Evolutionary conservation across 92 coral and sea anemone genomes (phyloP).

Genomic region (Hydrozoanthus gracilis): DNA sequence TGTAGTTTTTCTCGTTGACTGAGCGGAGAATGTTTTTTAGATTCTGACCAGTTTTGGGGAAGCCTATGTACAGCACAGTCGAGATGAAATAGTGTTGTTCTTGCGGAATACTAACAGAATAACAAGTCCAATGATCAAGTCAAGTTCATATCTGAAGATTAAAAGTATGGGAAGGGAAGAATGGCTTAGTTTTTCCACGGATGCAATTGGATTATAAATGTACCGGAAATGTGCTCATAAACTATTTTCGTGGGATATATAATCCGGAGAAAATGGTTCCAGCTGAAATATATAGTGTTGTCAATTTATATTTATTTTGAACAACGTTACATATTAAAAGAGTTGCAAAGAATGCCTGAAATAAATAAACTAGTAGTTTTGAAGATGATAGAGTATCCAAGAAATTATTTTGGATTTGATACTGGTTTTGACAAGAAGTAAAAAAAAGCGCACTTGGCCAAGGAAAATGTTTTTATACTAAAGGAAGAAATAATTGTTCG

Average conservation of each 20-base stretch:
- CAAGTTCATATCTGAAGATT: slow-evolving; percentile 21
- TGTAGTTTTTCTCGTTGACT: slow-evolving; percentile 27
- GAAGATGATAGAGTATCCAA: not conserved
- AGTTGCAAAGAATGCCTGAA: slow-evolving; percentile 20
- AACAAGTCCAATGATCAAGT: slow-evolving; percentile 7
- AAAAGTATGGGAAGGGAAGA: not conserved
- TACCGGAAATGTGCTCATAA: slow-evolving; percentile 24
- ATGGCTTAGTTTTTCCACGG: slow-evolving; percentile 19
- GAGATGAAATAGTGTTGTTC: slow-evolving; percentile 17
- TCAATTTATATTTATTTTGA: not conserved
- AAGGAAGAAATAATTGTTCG: too few relatives aligned
- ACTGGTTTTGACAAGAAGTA: too few relatives aligned
- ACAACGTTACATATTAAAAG: not conserved
- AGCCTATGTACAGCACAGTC: slow-evolving; percentile 20
- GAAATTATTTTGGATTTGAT: too few relatives aligned
- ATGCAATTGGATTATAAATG: slow-evolving; percentile 6
- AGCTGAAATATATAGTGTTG: not conserved
- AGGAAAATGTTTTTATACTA: too few relatives aligned
- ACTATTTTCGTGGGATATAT: slow-evolving; percentile 8
- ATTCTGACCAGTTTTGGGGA: slow-evolving; percentile 4
- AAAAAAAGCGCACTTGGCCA: too few relatives aligned
- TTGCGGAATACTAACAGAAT: slow-evolving; percentile 15
- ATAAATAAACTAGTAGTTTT: not conserved
- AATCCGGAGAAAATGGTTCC: not conserved
- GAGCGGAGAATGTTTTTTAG: slow-evolving; percentile 16